Base-by-base conservation (phyloP, 2,888 invertebrate species). In the Lamellibrachia satsuma region DNA sequence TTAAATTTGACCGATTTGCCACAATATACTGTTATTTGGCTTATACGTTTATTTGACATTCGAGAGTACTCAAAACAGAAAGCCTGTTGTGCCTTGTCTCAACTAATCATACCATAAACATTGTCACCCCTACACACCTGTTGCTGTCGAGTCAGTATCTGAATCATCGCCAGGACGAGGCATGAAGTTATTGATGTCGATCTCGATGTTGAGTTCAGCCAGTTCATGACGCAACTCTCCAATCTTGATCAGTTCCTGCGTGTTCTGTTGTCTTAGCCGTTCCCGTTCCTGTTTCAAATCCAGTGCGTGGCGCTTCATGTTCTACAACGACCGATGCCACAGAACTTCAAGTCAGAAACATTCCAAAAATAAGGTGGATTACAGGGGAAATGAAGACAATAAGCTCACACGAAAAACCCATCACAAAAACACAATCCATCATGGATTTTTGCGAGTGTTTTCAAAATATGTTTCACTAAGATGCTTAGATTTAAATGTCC, bases 151-250 rank as follows among this genome's bases (percentile, higher is more conserved):
- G 75, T 75, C 75, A 15, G 75, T 22, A n/a, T 75, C 75, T 11
- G 75, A 75, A 75, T 75, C 75, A 22, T 75, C 75, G 22, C n/a
- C 75, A 22, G 75, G 15, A 15, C 22, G 75, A 4, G 75, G 75
- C 75, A 75, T 75, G 75, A 75, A 75, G 75, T 75, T 75, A 75
- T 75, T 75, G 75, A 75, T 75, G 75, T 75, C 75, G 75, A 75
- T 75, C 75, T 75, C 75, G 22, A 75, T 75, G 75, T 75, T 75
- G 75, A 75, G 75, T 75, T 75, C 75, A 1, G 75, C 75, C 4
- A 75, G 75, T 75, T 75, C 75, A 15, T 75, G 75, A 1, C 75
- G 15, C 75, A 75, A 4, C 22, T 75, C 75, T 3, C 75, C 75
- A 6, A 75, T 75, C 75, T 75, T 75, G 75, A 75, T 75, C 22